These are phyloP conservation scores for Acanthopleura granulata DNA, from an alignment of 2,888 invertebrate species.

Conservation along the genomic window DNA sequence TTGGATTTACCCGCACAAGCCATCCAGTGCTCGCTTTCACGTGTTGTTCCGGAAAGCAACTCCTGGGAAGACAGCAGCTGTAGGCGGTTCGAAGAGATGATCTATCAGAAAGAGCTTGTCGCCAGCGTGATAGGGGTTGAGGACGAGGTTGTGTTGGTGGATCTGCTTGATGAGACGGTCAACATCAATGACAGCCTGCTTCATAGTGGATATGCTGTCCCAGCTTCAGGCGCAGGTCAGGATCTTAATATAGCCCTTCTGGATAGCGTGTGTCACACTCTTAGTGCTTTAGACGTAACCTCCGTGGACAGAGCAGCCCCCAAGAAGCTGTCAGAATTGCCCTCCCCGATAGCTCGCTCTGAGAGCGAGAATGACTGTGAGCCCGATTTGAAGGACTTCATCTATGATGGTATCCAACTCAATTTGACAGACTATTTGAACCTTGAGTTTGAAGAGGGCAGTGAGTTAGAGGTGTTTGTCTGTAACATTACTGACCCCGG, in stretches of 20 bases:
- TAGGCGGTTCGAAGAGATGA: slow-evolving; percentile 36
- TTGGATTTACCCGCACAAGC: neutral
- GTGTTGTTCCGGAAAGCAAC: neutral
- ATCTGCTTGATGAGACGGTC: neutral
- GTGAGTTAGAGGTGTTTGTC: slow-evolving; percentile 8
- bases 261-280: neutral
- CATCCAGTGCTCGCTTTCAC: neutral
- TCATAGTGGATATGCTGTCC: neutral
- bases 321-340: neutral
- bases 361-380: neutral
- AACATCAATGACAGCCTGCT: neutral
- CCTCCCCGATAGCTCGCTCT: slow-evolving; percentile 6
- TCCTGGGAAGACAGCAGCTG: slow-evolving; percentile 35
- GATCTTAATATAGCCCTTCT: neutral
- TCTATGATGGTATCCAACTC: neutral
- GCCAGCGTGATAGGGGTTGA: slow-evolving; percentile 17
- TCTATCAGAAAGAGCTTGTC: slow-evolving; percentile 31
- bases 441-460: neutral
- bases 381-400: neutral
- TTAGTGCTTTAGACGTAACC: neutral
- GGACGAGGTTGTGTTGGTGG: neutral
- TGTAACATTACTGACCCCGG: slow-evolving; percentile 9
- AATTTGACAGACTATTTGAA: neutral
- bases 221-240: neutral
- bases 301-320: neutral